A percentile compares a stretch with the other conserved stretches of the same genome.
Evolutionary conservation across 2,113 vertebrate genomes (phyloP).

Genomic region (Martes martes): DNA sequence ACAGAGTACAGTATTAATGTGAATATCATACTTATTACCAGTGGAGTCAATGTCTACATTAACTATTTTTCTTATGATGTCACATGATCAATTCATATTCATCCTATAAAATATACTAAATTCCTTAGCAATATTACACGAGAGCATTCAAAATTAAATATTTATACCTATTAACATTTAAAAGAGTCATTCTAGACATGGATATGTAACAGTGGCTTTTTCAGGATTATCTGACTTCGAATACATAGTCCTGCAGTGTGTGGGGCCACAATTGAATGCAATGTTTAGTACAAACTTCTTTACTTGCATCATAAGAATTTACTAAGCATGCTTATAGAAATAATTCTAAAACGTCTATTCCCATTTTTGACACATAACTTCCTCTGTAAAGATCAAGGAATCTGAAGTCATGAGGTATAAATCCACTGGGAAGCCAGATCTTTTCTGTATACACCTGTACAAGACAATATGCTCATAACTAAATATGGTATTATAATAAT

Average conservation of each 20-base stretch:
- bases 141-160: background rate
- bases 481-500: background rate
- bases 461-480: background rate
- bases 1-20: background rate
- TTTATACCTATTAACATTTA: background rate
- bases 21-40: background rate
- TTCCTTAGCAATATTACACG: background rate
- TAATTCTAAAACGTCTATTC: background rate
- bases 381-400: background rate
- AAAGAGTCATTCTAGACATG: background rate
- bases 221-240: background rate
- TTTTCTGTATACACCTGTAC: background rate
- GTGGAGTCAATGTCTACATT: background rate
- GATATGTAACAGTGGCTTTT: background rate
- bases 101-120: background rate
- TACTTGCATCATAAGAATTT: background rate
- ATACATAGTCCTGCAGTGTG: background rate
- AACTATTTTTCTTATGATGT: background rate
- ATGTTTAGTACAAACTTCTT: background rate
- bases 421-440: background rate
- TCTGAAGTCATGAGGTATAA: background rate
- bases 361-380: background rate
- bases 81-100: background rate
- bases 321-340: background rate
- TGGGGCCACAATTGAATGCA: background rate